Evolutionary conservation across 2,888 invertebrate genomes (phyloP), one percentile per base, ranked within the genome.

Genomic region (Gonocerus acuteangulatus): DNA sequence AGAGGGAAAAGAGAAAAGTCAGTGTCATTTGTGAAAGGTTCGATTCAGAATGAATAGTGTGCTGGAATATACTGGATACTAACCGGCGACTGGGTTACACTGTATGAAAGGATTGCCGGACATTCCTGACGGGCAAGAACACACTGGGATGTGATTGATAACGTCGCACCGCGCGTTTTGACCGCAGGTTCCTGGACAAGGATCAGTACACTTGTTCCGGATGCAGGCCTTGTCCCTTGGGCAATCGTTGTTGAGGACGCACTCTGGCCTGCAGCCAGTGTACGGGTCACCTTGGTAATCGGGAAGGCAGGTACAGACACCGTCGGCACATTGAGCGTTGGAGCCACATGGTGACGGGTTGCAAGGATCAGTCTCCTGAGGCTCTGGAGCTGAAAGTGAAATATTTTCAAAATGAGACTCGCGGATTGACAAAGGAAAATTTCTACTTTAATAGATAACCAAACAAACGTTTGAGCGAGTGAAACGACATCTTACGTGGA

Each of bases 161-260:
- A 87, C 87, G 68, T 81, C 80, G 70, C 90, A 91, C 52, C 82
- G 72, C 1, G 90, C 89, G 71, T 85, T 86, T 54, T 75, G 73
- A 0, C 89, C 90, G 72, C 91, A 91, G 19, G 85, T 86, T 64
- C 84, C 85, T 7, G 84, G 82, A 69, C 91, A 90, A 49, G 90
- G 89, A 72, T 89, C 84, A 51, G 77, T 72, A 71, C 90, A 91
- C 74, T 88, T 87, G 71, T 84, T 85, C 68, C 78, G 77, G 1
- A 82, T 76, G 70, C 89, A 89, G 64, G 88, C 84, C 70, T 79
- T 81, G 71, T 83, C 78, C 69, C 80, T 79, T 21, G 82, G 75
- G 73, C 89, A 90, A 69, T 89, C 89, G 11, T 78, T 75, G 71
- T 84, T 89, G 2, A 86, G 75, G n/a, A 86, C 81, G 73, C 89